Percentiles rank a stretch among this genome's conserved stretches.
Conservation (phyloP, 2,888 invertebrate species). For the Amphipoea oculea region DNA sequence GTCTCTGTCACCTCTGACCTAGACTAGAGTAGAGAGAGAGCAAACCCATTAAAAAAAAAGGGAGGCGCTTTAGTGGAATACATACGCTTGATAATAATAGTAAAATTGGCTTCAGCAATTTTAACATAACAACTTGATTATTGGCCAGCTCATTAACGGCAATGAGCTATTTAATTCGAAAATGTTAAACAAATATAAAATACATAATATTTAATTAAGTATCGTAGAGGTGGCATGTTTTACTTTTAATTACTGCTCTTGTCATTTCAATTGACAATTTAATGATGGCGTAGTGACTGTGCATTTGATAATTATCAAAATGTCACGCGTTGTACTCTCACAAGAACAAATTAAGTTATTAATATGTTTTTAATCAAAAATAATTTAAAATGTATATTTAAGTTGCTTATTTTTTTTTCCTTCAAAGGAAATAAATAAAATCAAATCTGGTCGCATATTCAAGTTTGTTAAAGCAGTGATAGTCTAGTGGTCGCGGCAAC, state of each 20-base stretch:
- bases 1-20: no score
- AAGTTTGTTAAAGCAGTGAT: not conserved
- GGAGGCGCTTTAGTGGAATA: no score
- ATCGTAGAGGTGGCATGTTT: slow-evolving; percentile 7
- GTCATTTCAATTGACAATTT: slow-evolving; percentile 22
- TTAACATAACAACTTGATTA: slow-evolving; percentile 16
- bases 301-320: not conserved
- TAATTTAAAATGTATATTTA: not conserved
- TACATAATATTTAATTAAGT: slow-evolving; percentile 27
- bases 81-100: not conserved
- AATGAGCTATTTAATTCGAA: not conserved
- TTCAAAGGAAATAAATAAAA: no score
- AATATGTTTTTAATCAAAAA: not conserved
- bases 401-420: not conserved
- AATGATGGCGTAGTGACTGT: not conserved
- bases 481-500: not conserved
- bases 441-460: not conserved
- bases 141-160: slow-evolving; percentile 23
- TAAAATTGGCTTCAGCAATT: not conserved
- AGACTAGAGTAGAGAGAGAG: no score
- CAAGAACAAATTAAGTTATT: not conserved
- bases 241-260: slow-evolving; percentile 31
- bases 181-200: slow-evolving; percentile 14
- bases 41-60: no score
- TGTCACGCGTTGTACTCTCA: not conserved